Base-by-base conservation (phyloP, 2,888 invertebrate genomes). In the Ormyrus nitidulus region DNA sequence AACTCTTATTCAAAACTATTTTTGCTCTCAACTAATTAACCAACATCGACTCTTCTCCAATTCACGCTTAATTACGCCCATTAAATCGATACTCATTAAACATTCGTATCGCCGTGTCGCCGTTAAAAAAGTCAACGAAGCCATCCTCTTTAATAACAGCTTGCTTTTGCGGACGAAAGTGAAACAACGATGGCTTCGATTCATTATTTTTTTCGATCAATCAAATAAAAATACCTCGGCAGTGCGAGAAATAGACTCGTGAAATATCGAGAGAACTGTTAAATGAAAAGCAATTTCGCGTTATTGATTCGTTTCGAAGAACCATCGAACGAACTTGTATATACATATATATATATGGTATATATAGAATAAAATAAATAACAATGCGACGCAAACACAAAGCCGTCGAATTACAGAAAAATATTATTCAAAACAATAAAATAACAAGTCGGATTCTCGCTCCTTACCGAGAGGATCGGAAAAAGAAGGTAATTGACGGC, bases 191-290 rank as follows among this genome's bases (percentile, higher is more conserved):
- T 69, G 53, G 19, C 54, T 69, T 62, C 53, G 54, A 69, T 76
- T 68, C 44, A 68, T 75, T 61, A 68, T 65, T 74, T 74, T 59
- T 53, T 65, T 59, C 68, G 58, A 75, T 75, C 75, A 46, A 68
- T 75, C 75, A 68, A 65, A 65, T 48, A 73, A 49, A 64, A 73
- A 65, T 6, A 64, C 46, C 19, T 19, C 19, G 19, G 19, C 19
- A 19, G 19, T 19, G 5, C 7, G 59, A 65, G 9, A 48, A 1
- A 7, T 34, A 9, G 6, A 0, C 19, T 44, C 44, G 8, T 10
- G n/a, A 66, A 44, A 51, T 49, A 66, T 66, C 58, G 66, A 66
- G 19, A 19, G 59, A 74, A 59, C 66, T 34, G 49, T 74, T 74
- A 53, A 74, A 74, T 59, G 56, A 65, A 74, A 74, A 66, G 59